Base-by-base conservation (phyloP, 2,113 vertebrate genomes). In the Apteryx owenii region DNA sequence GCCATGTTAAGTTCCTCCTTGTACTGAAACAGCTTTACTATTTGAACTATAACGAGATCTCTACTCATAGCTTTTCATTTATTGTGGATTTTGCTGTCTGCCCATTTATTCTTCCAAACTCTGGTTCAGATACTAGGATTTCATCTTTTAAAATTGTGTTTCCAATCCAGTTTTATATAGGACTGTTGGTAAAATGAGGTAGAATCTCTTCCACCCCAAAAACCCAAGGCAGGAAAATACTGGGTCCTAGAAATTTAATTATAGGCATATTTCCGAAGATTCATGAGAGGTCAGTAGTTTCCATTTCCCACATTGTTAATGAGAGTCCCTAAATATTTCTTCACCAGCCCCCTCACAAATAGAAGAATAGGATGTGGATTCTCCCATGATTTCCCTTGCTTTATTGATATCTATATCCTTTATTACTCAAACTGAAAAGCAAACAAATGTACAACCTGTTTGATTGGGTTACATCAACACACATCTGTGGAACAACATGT, bases 401-500 rank as follows among this genome's bases (percentile, higher is more conserved):
- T 70, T 77, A 51, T 13, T 79, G 58, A 64, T 61, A 10, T 6
- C 28, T 46, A 33, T 9, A 50, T 36, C 25, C 40, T 15, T 25
- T 53, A 58, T 53, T 40, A 31, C 33, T 60, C 15, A 76, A 19
- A 23, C 20, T 71, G 36, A 62, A 86, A 18, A 44, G 36, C 4
- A 58, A 53, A 9, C 5, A 81, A 33, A 20, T 23, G 2, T 10
- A 72, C 33, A 50, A 19, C 17, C 12, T 76, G 19, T 33, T 91
- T 73, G 44, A 9, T 0, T 53, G 14, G 5, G 8, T 51, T 61
- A 42, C 31, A 31, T 28, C 69, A 38, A 46, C 8, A 33, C 15
- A 8, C 2, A 15, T 38, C 26, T 46, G 6, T 66, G 50, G 18
- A 11, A 25, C 25, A 21, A 56, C 26, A n/a, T 0, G 0, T 5